A percentile compares a stretch with the other conserved stretches of the same genome.
Evolutionary conservation across 2,888 invertebrate species (phyloP).

Genomic region (Blastobasis lacticolella): DNA sequence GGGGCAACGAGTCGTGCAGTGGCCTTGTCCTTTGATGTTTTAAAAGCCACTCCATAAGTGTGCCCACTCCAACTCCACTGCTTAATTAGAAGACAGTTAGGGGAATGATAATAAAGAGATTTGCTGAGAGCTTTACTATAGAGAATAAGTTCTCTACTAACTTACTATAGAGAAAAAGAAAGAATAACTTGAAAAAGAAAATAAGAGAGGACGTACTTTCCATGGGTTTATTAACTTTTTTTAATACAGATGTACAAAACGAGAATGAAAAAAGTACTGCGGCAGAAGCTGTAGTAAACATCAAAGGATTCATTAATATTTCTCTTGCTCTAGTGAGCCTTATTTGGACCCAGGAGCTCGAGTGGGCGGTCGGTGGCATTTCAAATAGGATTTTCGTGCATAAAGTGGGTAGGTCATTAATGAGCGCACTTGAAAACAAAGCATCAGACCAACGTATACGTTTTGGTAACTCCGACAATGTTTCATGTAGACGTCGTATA

Average conservation of each 20-base stretch:
- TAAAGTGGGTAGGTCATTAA: slow-evolving; percentile 27
- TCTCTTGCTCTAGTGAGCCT: slow-evolving; percentile 19
- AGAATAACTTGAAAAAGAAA: no score
- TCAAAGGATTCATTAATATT: background rate
- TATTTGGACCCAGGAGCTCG: slow-evolving; percentile 18
- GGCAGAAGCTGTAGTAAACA: background rate
- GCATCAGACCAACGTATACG: slow-evolving; percentile 9
- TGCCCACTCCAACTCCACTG: slow-evolving; percentile 43
- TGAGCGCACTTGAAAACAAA: slow-evolving; percentile 44
- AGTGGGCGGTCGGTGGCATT: slow-evolving; percentile 17
- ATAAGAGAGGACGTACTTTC: no score
- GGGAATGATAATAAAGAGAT: slow-evolving; percentile 4
- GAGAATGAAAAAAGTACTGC: no score
- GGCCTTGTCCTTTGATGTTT: slow-evolving; percentile 51
- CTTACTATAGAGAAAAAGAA: no score
- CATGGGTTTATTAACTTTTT: no score
- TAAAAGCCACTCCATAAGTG: slow-evolving; percentile 56
- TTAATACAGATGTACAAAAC: no score
- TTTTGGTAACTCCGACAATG: slow-evolving; percentile 17
- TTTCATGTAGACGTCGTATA: background rate
- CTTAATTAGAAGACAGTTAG: slow-evolving; percentile 59
- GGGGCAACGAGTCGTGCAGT: slow-evolving; percentile 13
- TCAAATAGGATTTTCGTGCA: slow-evolving; percentile 16
- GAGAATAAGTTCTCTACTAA: no score
- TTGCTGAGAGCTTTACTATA: no score